These are phyloP conservation scores for Rhogogaster chlorosoma DNA, from an alignment of 2,888 invertebrate genomes.

Conservation along the genomic window DNA sequence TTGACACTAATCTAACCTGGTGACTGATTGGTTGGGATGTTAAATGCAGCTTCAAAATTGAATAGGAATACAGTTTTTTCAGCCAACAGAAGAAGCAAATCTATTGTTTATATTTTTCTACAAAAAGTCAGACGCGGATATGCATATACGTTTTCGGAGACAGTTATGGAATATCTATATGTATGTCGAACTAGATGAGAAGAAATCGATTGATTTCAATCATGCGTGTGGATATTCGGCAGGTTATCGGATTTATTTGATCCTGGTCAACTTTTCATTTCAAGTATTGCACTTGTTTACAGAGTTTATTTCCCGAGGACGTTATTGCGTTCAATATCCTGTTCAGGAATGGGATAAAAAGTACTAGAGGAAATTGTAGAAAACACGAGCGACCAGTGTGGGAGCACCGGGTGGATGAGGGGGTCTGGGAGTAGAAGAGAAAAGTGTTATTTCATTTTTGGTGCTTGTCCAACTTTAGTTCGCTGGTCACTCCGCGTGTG, in stretches of 20 bases:
- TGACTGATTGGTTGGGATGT: not conserved
- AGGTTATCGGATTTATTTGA: not conserved
- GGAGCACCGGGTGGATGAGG: not conserved
- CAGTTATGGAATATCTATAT: too few species aligned
- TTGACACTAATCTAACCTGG: not conserved
- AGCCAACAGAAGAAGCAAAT: too few species aligned
- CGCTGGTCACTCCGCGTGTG: slow-evolving; percentile 57
- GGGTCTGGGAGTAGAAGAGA: not conserved
- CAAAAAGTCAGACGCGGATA: too few species aligned
- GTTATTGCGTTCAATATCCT: slow-evolving; percentile 37
- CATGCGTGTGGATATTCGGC: not conserved
- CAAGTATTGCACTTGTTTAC: not conserved
- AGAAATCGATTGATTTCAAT: not conserved
- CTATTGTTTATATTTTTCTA: too few species aligned
- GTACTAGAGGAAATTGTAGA: slow-evolving; percentile 10
- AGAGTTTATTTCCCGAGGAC: slow-evolving; percentile 21
- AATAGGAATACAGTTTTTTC: too few species aligned
- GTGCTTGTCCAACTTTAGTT: slow-evolving; percentile 38
- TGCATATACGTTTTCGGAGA: too few species aligned
- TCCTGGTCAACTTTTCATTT: slow-evolving; percentile 20
- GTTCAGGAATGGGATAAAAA: slow-evolving; percentile 5
- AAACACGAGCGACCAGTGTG: slow-evolving; percentile 5
- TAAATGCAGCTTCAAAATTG: not conserved
- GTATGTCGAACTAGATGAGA: too few species aligned
- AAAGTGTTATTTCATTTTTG: slow-evolving; percentile 38